phyloP scores from a whole-genome alignment of 1,140 invertebrate genomes.

The Euura lappo region DNA sequence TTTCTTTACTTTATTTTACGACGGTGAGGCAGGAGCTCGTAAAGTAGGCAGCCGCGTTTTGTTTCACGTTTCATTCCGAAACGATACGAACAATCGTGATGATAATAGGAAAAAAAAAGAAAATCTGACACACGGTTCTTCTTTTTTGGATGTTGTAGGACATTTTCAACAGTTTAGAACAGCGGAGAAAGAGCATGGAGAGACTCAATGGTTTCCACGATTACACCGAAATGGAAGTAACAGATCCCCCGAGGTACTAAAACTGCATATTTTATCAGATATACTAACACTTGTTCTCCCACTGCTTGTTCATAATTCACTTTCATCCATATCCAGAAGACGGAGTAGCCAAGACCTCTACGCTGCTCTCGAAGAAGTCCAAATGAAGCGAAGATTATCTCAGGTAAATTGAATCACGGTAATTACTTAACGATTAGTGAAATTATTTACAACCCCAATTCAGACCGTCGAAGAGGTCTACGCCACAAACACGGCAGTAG shows the following conservation, averaged over 20 bases:
- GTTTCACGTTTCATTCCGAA: too few species aligned
- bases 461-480: slow-evolving; percentile 46
- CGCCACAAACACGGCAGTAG: slow-evolving; percentile 30
- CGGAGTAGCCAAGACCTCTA: slow-evolving; percentile 49
- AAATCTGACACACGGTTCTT: too few species aligned
- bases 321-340: slow-evolving; percentile 32
- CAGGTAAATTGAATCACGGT: slow-evolving; percentile 32
- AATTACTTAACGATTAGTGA: too few species aligned
- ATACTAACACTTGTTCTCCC: too few species aligned
- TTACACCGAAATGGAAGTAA: slow-evolving; percentile 39
- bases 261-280: too few species aligned
- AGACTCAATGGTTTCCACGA: slow-evolving; percentile 51
- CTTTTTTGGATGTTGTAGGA: slow-evolving; percentile 39
- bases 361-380: slow-evolving; percentile 45
- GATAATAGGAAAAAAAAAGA: too few species aligned
- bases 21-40: too few species aligned
- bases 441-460: slow-evolving; percentile 6
- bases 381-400: slow-evolving; percentile 47
- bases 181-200: slow-evolving; percentile 54
- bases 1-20: too few species aligned
- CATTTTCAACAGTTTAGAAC: slow-evolving; percentile 55
- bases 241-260: slow-evolving; percentile 41
- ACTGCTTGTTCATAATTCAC: not conserved
- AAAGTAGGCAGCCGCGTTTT: too few species aligned
- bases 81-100: too few species aligned